Percentiles rank a stretch among this genome's conserved stretches.
These are phyloP conservation scores for Botrylloides violaceus DNA, from an alignment of 23 tunicate genomes.

Conservation along the genomic window DNA sequence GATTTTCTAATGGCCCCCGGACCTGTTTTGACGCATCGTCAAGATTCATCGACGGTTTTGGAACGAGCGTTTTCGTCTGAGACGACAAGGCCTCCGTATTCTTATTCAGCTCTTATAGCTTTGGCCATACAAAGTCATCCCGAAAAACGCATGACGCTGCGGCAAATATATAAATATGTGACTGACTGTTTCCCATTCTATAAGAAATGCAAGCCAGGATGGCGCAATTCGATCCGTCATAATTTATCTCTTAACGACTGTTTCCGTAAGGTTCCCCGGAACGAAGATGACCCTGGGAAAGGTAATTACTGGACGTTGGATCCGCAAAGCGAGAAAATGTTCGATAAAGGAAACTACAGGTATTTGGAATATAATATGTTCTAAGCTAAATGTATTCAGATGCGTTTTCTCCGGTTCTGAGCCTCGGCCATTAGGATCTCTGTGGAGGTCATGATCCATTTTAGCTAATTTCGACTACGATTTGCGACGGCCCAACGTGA, in stretches of 20 bases:
- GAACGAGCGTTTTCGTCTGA: constrained; percentile 12
- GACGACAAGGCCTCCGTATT: constrained; percentile 84
- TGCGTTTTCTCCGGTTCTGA: too few species aligned
- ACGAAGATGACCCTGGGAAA: constrained; percentile 92
- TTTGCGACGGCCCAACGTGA: too few species aligned
- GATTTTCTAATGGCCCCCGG: too few species aligned
- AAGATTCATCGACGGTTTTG: constrained; percentile 6
- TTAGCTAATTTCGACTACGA: too few species aligned
- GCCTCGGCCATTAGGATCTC: not conserved
- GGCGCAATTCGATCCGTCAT: constrained; percentile 94
- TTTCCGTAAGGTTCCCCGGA: constrained; percentile 86
- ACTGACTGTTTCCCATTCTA: constrained; percentile 81
- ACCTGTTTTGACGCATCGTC: too few species aligned
- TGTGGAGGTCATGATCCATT: not conserved
- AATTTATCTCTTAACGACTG: constrained; percentile 87
- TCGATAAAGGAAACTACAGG: constrained; percentile 95
- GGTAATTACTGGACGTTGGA: constrained; percentile 95
- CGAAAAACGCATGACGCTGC: constrained; percentile 79
- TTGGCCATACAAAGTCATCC: constrained; percentile 80
- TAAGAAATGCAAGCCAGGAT: constrained; percentile 84
- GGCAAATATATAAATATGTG: constrained; percentile 91
- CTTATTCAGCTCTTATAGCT: constrained; percentile 90
- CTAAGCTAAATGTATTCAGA: too few species aligned
- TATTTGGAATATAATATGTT: too few species aligned
- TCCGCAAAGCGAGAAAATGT: constrained; percentile 92